Evolutionary conservation across 2,888 invertebrate species (phyloP).

Genomic region (Leptodirus hochenwartii): DNA sequence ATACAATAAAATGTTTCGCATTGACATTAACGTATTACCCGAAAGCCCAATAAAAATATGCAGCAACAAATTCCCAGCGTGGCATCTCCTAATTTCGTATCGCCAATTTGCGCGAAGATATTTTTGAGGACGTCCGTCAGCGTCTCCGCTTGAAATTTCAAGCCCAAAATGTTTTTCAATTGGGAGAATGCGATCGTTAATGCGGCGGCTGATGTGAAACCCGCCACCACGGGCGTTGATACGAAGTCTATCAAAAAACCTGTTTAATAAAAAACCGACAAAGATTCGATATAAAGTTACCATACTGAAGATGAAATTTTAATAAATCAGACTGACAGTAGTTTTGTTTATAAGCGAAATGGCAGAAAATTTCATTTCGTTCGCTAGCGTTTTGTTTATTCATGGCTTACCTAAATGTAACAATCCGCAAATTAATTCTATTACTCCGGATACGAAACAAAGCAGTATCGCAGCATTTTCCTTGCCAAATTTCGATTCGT

Average conservation of each 20-base stretch:
- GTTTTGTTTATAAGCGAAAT: too few species aligned
- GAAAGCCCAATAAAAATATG: slow-evolving; percentile 36
- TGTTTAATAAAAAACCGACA: slow-evolving; percentile 22
- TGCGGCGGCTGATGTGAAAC: slow-evolving; percentile 60
- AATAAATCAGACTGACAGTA: too few species aligned
- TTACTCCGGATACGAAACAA: slow-evolving; percentile 44
- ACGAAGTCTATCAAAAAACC: slow-evolving; percentile 59
- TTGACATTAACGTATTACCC: slow-evolving; percentile 28
- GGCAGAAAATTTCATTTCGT: neutral
- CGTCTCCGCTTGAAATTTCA: slow-evolving; percentile 39
- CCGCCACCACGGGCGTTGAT: slow-evolving; percentile 53
- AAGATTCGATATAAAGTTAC: slow-evolving; percentile 2
- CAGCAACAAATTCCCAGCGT: slow-evolving; percentile 43
- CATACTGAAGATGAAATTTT: neutral
- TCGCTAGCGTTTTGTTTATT: neutral
- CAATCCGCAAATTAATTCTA: slow-evolving; percentile 43
- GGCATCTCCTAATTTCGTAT: slow-evolving; percentile 38
- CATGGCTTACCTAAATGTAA: slow-evolving; percentile 40
- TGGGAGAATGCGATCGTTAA: slow-evolving; percentile 58
- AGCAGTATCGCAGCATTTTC: slow-evolving; percentile 43
- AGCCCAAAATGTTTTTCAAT: slow-evolving; percentile 46
- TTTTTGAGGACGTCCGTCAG: slow-evolving; percentile 41
- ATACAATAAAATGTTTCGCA: slow-evolving; percentile 3
- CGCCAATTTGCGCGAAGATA: slow-evolving; percentile 32
- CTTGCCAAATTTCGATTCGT: slow-evolving; percentile 25